These are phyloP conservation scores for Flexamia atlantica DNA, from an alignment of 2,888 invertebrate genomes.

Conservation along the genomic window DNA sequence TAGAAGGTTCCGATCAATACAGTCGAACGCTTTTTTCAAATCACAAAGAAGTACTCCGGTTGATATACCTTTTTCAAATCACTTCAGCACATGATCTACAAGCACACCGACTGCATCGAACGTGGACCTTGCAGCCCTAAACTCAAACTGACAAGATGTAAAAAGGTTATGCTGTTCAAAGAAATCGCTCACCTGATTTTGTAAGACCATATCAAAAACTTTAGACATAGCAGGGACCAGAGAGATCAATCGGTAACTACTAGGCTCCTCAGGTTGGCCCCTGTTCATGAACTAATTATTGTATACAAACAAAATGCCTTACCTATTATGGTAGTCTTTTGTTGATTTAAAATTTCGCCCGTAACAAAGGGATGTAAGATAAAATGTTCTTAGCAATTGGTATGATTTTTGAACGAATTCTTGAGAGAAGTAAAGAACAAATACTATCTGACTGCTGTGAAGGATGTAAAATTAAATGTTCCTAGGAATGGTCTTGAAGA, in stretches of 20 bases:
- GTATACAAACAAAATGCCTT: too few species aligned
- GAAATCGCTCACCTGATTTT: constrained; percentile 8
- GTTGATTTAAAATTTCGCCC: too few species aligned
- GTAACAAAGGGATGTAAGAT: too few species aligned
- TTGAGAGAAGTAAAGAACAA: too few species aligned
- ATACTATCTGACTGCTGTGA: too few species aligned
- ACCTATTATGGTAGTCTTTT: too few species aligned
- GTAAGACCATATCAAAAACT: not conserved
- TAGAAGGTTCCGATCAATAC: constrained; percentile 38
- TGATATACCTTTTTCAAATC: not conserved
- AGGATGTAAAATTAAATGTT: too few species aligned
- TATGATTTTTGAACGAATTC: too few species aligned
- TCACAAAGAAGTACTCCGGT: constrained; percentile 12
- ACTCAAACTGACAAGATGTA: too few species aligned
- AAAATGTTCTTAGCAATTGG: too few species aligned
- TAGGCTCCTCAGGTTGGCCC: not conserved
- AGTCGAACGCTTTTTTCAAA: constrained; percentile 38
- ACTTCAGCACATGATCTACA: not conserved
- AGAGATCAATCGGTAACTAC: constrained; percentile 18
- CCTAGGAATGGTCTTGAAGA: too few species aligned
- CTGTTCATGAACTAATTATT: too few species aligned
- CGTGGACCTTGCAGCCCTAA: constrained; percentile 23
- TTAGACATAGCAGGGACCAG: constrained; percentile 10
- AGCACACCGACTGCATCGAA: constrained; percentile 29
- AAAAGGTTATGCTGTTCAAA: constrained; percentile 15